Percentiles rank a stretch among this genome's conserved stretches.
These are phyloP conservation scores for Anastrepha obliqua DNA, from an alignment of 1,140 invertebrate genomes.

Conservation along the genomic window DNA sequence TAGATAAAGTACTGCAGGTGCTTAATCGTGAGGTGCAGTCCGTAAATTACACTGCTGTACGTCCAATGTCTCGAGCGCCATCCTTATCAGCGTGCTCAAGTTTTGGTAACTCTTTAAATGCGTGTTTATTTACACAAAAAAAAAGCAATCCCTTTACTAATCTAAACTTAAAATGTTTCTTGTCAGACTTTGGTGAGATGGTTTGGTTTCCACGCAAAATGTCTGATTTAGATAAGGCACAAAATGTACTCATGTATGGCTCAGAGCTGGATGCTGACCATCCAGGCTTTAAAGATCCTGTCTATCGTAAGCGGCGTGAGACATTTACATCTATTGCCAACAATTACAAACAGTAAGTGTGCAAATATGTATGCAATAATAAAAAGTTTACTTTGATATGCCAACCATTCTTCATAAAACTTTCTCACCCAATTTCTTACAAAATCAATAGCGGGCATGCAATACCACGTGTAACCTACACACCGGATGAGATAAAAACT, in stretches of 20 bases:
- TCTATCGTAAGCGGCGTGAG: constrained; percentile 93
- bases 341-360: constrained; percentile 93
- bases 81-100: constrained; percentile 85
- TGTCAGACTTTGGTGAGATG: constrained; percentile 87
- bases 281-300: constrained; percentile 98
- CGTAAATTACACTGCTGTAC: constrained; percentile 76
- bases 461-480: constrained; percentile 96
- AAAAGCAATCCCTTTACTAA: neutral
- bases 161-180: neutral
- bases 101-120: constrained; percentile 79
- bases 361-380: too few species aligned
- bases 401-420: neutral
- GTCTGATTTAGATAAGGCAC: constrained; percentile 91
- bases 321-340: constrained; percentile 96
- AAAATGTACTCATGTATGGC: constrained; percentile 98
- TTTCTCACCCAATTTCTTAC: constrained; percentile 5
- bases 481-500: constrained; percentile 92
- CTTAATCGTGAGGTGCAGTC: constrained; percentile 87
- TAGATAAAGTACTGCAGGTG: constrained; percentile 88
- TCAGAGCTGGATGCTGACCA: constrained; percentile 97
- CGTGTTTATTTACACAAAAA: neutral
- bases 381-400: neutral
- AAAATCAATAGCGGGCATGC: constrained; percentile 87
- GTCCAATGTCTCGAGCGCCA: constrained; percentile 76
- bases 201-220: constrained; percentile 99